A percentile compares a stretch with the other conserved stretches of the same genome.
These are phyloP conservation scores for Physella acuta DNA, from an alignment of 1,140 invertebrate genomes.

Conservation along the genomic window DNA sequence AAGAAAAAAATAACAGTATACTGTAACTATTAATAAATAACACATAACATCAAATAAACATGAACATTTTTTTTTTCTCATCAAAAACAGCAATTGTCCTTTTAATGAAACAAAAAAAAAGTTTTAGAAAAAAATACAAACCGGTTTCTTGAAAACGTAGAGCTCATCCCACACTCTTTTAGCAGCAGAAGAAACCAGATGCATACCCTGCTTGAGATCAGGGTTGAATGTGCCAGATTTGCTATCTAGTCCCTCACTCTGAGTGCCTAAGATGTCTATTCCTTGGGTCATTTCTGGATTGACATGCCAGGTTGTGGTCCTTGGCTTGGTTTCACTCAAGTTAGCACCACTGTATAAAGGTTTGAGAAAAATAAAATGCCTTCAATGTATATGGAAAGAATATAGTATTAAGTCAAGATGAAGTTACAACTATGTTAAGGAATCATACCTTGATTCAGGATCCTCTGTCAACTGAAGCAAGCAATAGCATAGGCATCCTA, in stretches of 20 bases:
- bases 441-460: conserved; percentile 74
- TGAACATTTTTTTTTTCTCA: no score
- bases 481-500: conserved; percentile 93
- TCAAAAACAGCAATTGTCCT: neutral
- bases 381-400: neutral
- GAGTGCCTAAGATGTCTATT: neutral
- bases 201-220: conserved; percentile 73
- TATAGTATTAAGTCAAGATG: neutral
- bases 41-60: no score
- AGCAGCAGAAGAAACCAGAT: conserved; percentile 83
- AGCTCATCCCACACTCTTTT: conserved; percentile 95
- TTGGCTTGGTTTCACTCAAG: conserved; percentile 39
- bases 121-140: conserved; percentile 54
- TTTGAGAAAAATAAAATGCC: neutral
- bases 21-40: no score
- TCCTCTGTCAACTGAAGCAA: conserved; percentile 90
- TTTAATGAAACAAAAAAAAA: neutral
- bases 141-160: conserved; percentile 93
- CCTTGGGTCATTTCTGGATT: conserved; percentile 25
- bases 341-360: conserved; percentile 35
- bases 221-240: conserved; percentile 82
- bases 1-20: no score
- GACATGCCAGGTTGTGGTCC: conserved; percentile 48
- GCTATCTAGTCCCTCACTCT: conserved; percentile 66
- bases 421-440: neutral